Conservation (phyloP, 2,888 invertebrate genomes). For the Steromphala cineraria region DNA sequence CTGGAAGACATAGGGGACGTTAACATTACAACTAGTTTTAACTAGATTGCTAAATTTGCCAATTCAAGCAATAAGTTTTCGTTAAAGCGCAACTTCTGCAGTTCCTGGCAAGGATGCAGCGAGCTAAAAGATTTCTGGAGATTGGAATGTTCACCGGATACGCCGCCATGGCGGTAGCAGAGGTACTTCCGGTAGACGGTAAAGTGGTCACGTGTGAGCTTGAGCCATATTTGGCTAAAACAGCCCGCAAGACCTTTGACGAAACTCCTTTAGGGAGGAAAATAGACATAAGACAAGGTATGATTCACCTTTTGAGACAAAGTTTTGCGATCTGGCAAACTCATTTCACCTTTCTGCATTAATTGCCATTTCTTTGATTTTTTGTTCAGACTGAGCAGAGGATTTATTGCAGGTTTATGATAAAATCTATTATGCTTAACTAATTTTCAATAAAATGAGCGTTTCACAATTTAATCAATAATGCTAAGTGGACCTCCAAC, state of each 20-base stretch:
- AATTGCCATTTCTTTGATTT: no score
- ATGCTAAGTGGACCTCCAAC: no score
- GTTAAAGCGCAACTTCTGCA: constrained; percentile 46
- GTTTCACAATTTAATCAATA: no score
- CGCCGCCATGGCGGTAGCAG: constrained; percentile 52
- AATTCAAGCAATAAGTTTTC: not conserved
- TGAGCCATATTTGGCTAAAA: constrained; percentile 40
- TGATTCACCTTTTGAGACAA: no score
- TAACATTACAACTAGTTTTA: no score
- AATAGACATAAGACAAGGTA: not conserved
- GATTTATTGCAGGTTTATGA: no score
- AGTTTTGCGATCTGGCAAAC: no score
- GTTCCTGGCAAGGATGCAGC: constrained; percentile 43
- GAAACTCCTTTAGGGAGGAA: not conserved
- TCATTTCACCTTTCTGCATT: no score
- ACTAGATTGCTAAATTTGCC: constrained; percentile 3
- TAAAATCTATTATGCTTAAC: no score
- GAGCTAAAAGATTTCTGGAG: constrained; percentile 48
- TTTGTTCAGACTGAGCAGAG: no score
- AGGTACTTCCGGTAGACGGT: constrained; percentile 50
- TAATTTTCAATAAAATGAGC: no score
- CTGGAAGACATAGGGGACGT: no score
- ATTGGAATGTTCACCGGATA: constrained; percentile 57
- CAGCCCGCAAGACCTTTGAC: not conserved
- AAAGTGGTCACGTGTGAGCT: constrained; percentile 47